Conservation (phyloP, 2,888 invertebrate species). For the Trileptium ribeirensis region DNA sequence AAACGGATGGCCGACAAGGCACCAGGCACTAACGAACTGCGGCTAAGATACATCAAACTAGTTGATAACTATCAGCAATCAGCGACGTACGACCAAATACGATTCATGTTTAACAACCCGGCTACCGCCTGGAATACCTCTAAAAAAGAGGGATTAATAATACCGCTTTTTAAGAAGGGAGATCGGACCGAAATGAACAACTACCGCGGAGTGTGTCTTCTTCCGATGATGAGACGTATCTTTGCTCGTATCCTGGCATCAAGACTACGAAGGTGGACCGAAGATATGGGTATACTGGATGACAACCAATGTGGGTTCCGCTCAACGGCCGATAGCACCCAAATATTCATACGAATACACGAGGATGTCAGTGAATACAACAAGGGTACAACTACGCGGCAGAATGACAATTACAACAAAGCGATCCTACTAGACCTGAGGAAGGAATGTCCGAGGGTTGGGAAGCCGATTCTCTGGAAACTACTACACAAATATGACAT, state of each 20-base stretch:
- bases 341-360: neutral
- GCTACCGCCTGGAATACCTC: no score
- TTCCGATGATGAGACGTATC: no score
- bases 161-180: no score
- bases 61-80: no score
- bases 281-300: neutral
- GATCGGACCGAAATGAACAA: no score
- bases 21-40: no score
- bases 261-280: neutral
- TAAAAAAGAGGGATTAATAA: no score
- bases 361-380: neutral
- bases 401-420: neutral
- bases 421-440: neutral
- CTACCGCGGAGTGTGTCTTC: no score
- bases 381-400: neutral
- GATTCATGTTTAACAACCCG: no score
- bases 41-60: no score
- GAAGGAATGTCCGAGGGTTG: neutral
- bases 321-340: neutral
- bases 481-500: neutral
- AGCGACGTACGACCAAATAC: no score
- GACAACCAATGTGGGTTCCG: neutral
- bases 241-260: neutral
- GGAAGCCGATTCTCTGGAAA: neutral
- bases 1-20: no score